Conservation (phyloP, 2,797 vertebrate species). For the Tokudaia tokunoshimensis region DNA sequence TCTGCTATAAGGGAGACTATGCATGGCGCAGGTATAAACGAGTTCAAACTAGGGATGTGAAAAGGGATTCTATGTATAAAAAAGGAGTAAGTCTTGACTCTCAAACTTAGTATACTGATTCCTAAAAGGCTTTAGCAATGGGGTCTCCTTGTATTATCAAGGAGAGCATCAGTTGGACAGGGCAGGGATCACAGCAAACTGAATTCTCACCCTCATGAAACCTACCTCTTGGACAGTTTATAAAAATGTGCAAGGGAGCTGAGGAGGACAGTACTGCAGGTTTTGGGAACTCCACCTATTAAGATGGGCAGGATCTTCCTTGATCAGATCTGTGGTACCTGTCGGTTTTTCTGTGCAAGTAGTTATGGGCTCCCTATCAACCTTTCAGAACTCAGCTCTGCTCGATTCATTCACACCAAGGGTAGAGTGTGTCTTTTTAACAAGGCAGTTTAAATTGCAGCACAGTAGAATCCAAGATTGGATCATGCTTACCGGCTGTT, state of each 20-base stretch:
- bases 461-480: conserved; percentile 97
- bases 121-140: background rate
- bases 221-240: background rate
- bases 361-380: conserved; percentile 98
- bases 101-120: background rate
- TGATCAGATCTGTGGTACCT: conserved; percentile 97
- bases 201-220: background rate
- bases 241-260: background rate
- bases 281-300: conserved; percentile 73
- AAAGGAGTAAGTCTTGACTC: background rate
- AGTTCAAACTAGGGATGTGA: background rate
- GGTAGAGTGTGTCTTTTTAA: conserved; percentile 98
- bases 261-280: conserved; percentile 62
- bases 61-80: background rate
- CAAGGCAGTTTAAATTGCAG: conserved; percentile 96
- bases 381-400: conserved; percentile 97
- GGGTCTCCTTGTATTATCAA: too few relatives aligned
- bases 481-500: conserved; percentile 96
- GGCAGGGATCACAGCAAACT: background rate
- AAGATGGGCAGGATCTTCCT: conserved; percentile 97
- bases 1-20: background rate
- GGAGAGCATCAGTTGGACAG: background rate
- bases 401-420: conserved; percentile 96
- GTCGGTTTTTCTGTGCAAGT: conserved; percentile 97
- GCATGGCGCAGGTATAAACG: background rate